These are phyloP conservation scores for Auanema freiburgensis DNA, from an alignment of 2,888 invertebrate genomes.

Conservation along the genomic window DNA sequence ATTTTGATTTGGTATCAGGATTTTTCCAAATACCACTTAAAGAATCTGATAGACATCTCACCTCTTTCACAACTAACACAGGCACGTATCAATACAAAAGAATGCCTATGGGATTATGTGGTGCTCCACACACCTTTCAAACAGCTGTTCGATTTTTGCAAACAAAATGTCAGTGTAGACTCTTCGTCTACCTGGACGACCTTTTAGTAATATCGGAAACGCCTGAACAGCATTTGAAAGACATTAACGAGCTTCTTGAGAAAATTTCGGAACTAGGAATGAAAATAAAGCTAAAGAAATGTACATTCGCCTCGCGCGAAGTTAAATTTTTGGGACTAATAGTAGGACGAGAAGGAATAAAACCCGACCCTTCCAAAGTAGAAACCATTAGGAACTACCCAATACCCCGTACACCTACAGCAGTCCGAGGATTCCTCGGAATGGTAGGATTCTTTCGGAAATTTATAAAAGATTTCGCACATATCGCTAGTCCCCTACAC, in stretches of 20 bases:
- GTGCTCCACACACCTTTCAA: slow-evolving; percentile 31
- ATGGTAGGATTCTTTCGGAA: slow-evolving; percentile 31
- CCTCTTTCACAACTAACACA: slow-evolving; percentile 29
- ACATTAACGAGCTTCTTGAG: slow-evolving; percentile 31
- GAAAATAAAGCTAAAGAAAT: slow-evolving; percentile 31
- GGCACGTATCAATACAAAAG: slow-evolving; percentile 32
- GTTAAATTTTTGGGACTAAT: slow-evolving; percentile 37
- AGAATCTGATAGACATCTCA: slow-evolving; percentile 22
- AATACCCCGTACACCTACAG: slow-evolving; percentile 19
- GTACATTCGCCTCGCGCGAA: slow-evolving; percentile 27
- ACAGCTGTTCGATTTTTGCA: slow-evolving; percentile 14
- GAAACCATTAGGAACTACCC: slow-evolving; percentile 22
- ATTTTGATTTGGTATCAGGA: slow-evolving; percentile 30
- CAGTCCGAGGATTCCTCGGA: slow-evolving; percentile 32
- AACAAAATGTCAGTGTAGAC: background rate
- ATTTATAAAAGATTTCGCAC: slow-evolving; percentile 37
- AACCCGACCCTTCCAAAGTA: slow-evolving; percentile 30
- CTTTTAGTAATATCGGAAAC: slow-evolving; percentile 21
- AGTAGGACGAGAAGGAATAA: slow-evolving; percentile 31
- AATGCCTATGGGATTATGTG: slow-evolving; percentile 37
- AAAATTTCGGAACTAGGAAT: slow-evolving; percentile 24
- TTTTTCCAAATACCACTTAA: slow-evolving; percentile 33
- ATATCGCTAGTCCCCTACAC: slow-evolving; percentile 27
- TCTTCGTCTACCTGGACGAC: slow-evolving; percentile 39
- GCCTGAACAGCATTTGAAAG: slow-evolving; percentile 32